Evolutionary conservation across 2,888 invertebrate genomes (phyloP).

Genomic region (Drosophila tripunctata): DNA sequence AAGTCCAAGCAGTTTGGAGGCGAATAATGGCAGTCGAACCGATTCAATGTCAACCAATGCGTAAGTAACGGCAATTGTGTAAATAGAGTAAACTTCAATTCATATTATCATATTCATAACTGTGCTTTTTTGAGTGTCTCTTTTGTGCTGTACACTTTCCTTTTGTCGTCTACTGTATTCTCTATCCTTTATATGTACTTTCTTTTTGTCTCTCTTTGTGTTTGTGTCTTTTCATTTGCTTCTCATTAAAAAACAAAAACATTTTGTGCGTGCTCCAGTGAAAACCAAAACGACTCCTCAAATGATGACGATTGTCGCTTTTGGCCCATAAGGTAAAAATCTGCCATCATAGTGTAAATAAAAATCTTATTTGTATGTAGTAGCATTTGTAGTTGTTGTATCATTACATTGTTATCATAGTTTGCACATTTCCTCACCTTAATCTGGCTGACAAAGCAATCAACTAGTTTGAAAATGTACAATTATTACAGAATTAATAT

Average conservation of each 20-base stretch:
- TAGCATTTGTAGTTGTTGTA: constrained; percentile 1
- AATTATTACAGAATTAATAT: neutral
- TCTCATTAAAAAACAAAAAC: constrained; percentile 70
- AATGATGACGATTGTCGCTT: constrained; percentile 83
- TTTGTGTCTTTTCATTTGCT: constrained; percentile 60
- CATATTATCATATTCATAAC: constrained; percentile 17
- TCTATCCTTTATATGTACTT: constrained; percentile 23
- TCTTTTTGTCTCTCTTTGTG: constrained; percentile 44
- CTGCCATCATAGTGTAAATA: constrained; percentile 46
- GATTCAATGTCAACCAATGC: constrained; percentile 81
- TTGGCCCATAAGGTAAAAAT: constrained; percentile 83
- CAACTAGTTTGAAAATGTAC: neutral
- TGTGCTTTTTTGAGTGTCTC: constrained; percentile 45
- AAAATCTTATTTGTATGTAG: neutral
- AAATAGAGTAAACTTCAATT: neutral
- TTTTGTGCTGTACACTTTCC: constrained; percentile 32
- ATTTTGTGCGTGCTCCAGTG: constrained; percentile 70
- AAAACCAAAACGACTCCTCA: constrained; percentile 73
- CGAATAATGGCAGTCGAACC: constrained; percentile 80
- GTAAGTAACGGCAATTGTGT: constrained; percentile 69
- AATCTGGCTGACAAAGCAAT: neutral
- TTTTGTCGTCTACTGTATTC: constrained; percentile 19
- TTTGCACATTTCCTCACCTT: constrained; percentile 6
- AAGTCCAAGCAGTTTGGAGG: constrained; percentile 69
- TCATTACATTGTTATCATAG: neutral